Evolutionary conservation across 2,113 vertebrate species (phyloP), one percentile per base, ranked within the genome.

Genomic region (Gasterosteus aculeatus): DNA sequence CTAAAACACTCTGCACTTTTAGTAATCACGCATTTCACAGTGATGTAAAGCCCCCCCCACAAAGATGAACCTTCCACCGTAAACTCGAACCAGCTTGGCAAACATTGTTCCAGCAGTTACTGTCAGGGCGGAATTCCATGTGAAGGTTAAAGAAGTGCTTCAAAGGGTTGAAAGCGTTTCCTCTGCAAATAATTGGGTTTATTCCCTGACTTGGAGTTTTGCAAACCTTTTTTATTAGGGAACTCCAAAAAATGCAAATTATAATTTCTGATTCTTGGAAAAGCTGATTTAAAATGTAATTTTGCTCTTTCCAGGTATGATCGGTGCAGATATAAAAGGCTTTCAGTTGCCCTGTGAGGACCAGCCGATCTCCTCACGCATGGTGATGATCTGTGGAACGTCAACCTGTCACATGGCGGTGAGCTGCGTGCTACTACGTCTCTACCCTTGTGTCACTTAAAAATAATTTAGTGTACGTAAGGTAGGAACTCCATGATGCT

Each of bases 341-440:
- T 90, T 95, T 1, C 84, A 93, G 66, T 91, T 99, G 18, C 91
- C 95, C 0, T 97, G 97, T 88, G 96, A 98, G 85, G 90, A 93
- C 59, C 93, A 92, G 84, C 95, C 97, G 7, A 91, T 99, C 91
- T 96, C 96, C 0, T 94, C 96, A 22, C 95, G 97, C 33, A 56
- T 98, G 83, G 97, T 96, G 22, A 67, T 99, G 92, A 98, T 99
- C 92, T 99, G 97, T 83, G 98, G 98, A 85, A 99, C 98, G 10
- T 99, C 97, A 29, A 96, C 97, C 0, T 99, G 98, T 92, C 98
- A 99, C 93, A 98, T 99, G 97, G 98, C 93, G 86, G 98, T 99
- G 89, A 94, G 96, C 93, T 26, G 3, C 26, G 33, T 2, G 31
- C 29, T 15, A 12, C 29, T 5, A 68, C 65, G 15, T 39, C 26